Evolutionary conservation across 2,113 vertebrate genomes (phyloP), one percentile per base, ranked within the genome.

Genomic region (Scytalopus superciliaris): DNA sequence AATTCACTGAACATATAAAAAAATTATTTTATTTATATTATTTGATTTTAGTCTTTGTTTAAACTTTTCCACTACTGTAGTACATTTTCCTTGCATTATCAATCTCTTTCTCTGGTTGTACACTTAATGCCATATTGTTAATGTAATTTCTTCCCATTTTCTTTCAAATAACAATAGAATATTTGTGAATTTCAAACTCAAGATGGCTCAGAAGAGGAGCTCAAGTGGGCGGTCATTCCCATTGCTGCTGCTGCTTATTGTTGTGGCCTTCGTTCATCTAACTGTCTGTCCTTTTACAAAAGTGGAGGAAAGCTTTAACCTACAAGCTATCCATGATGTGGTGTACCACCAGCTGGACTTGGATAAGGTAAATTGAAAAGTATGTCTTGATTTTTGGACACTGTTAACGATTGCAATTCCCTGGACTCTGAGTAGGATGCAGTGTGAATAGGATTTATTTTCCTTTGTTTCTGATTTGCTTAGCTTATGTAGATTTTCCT

Each of bases 301-400:
- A 97, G 99, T 99, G 39, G 99, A 99, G 77, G 99, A 99, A 91
- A 99, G 99, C 92, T 99, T 99, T 93, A 99, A 98, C 67, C 96
- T 99, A 47, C 99, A 99, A 97, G 99, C 99, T 4, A 90, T 91
- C 18, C 99, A 99, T 35, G 99, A 99, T 89, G 97, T 99, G 94
- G 93, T 99, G 14, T 99, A 98, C 94, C 98, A 99, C 96, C 98
- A 97, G 45, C 95, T 99, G 84, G 97, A 98, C 39, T 87, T 99
- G 91, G 98, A 98, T 52, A 98, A 99, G 99, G 99, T 98, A 92
- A 97, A 75, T 69, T 33, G 44, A 28, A 68, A 52, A 40, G 9
- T 45, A 53, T 6, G 4, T 49, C 10, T 81, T 89, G 4, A n/a
- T 50, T 63, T 39, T 79, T 56, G 30, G 4, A 37, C 4, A 4